Conservation (phyloP, 2,888 invertebrate species). For the Hedychridium roseum region DNA sequence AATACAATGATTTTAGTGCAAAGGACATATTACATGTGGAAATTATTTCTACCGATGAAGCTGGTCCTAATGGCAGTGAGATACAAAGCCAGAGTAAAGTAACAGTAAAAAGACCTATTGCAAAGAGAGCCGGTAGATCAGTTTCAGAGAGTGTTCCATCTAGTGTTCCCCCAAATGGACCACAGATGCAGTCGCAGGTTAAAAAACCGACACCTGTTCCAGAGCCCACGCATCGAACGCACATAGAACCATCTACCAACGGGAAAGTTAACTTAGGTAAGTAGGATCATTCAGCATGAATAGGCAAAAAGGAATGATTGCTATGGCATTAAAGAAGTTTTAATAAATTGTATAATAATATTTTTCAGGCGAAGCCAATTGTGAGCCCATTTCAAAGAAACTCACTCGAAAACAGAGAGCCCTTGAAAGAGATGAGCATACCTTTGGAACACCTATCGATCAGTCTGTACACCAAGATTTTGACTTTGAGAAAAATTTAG, state of each 20-base stretch:
- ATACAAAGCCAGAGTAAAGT: conserved; percentile 64
- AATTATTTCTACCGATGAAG: conserved; percentile 74
- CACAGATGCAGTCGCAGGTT: conserved; percentile 35
- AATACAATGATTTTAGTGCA: conserved; percentile 66
- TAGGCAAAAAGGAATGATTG: background rate
- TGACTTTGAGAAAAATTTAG: conserved; percentile 94
- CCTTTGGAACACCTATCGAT: conserved; percentile 79
- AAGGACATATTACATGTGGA: conserved; percentile 78
- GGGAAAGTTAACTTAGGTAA: conserved; percentile 47
- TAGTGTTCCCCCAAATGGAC: conserved; percentile 33
- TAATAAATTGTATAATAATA: conserved; percentile 1
- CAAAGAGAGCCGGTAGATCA: conserved; percentile 66
- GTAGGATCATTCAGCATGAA: background rate
- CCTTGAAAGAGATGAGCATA: conserved; percentile 73
- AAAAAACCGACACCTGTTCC: conserved; percentile 38
- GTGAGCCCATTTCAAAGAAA: conserved; percentile 61
- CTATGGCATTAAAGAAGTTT: background rate
- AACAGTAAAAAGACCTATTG: conserved; percentile 67
- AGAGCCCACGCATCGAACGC: no score
- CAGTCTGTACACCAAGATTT: conserved; percentile 79
- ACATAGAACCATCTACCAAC: conserved; percentile 47
- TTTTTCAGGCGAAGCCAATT: conserved; percentile 50
- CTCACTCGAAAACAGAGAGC: conserved; percentile 59
- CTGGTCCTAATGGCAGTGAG: conserved; percentile 52
- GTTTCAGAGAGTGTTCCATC: conserved; percentile 59